Percentiles rank a stretch among this genome's conserved stretches.
phyloP scores from a whole-genome alignment of 2,797 vertebrate genomes.

The Taeniopygia guttata region DNA sequence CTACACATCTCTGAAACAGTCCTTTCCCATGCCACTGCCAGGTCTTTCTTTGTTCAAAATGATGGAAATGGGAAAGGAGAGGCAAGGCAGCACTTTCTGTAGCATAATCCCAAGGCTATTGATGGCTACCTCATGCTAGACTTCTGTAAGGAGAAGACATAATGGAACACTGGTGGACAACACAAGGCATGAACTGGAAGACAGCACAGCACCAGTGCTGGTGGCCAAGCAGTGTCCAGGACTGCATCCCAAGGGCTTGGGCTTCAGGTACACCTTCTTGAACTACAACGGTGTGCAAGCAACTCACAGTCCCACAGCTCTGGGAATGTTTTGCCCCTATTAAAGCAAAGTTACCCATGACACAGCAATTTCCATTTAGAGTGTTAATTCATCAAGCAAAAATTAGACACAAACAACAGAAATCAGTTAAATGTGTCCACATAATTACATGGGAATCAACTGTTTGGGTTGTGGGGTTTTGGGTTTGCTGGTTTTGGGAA shows the following conservation, averaged over 20 bases:
- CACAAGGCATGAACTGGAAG: fast-evolving
- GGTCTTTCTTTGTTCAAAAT: background rate
- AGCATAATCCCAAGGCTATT: fast-evolving
- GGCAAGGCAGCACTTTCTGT: background rate
- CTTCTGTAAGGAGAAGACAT: background rate
- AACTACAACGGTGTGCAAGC: background rate
- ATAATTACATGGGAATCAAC: background rate
- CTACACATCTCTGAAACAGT: background rate
- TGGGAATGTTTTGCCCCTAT: background rate
- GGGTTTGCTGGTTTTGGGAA: background rate
- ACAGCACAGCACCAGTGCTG: fast-evolving
- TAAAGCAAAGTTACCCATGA: background rate
- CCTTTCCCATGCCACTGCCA: fast-evolving
- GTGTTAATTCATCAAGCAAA: background rate
- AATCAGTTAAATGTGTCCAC: background rate
- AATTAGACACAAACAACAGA: background rate
- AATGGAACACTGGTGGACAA: background rate
- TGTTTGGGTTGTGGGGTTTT: background rate
- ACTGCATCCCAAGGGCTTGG: fast-evolving
- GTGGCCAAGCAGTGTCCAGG: background rate
- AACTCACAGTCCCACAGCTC: background rate
- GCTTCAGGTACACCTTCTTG: background rate
- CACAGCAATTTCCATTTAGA: background rate
- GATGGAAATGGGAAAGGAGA: background rate
- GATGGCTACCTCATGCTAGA: fast-evolving